phyloP scores from a whole-genome alignment of 2,888 invertebrate genomes.

The Rotaria sp. region DNA sequence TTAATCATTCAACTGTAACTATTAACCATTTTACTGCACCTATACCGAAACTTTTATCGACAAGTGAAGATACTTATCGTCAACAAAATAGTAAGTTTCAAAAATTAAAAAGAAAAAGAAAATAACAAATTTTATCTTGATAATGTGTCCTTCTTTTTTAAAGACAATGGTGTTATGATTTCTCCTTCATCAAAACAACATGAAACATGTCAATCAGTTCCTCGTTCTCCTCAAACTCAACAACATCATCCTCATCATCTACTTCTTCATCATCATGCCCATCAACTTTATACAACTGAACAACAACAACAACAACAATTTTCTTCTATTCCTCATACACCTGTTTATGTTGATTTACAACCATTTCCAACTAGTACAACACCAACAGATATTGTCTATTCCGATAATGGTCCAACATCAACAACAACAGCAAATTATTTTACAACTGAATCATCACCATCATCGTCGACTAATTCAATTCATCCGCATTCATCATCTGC shows the following conservation, averaged over 20 bases:
- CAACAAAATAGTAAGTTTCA: neutral
- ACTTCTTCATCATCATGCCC: neutral
- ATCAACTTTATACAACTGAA: neutral
- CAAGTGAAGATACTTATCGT: neutral
- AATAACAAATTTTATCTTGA: too few species aligned
- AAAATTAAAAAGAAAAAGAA: neutral
- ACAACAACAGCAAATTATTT: neutral
- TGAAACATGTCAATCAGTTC: conserved; percentile 26
- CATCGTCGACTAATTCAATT: neutral
- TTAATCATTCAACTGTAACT: conserved; percentile 8
- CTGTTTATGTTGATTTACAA: conserved; percentile 4
- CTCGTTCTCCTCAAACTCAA: conserved; percentile 18
- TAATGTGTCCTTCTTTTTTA: too few species aligned
- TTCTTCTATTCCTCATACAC: neutral
- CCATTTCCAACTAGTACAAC: neutral
- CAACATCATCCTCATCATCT: neutral
- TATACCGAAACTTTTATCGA: neutral
- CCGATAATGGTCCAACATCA: neutral
- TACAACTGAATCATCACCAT: neutral
- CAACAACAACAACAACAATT: neutral
- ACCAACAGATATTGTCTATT: neutral
- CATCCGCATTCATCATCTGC: neutral
- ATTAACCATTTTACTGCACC: conserved; percentile 25
- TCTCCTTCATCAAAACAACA: conserved; percentile 9
- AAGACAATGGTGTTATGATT: neutral